phyloP scores from a whole-genome alignment of 2,888 invertebrate genomes.

The Lacanobia wlatinum region DNA sequence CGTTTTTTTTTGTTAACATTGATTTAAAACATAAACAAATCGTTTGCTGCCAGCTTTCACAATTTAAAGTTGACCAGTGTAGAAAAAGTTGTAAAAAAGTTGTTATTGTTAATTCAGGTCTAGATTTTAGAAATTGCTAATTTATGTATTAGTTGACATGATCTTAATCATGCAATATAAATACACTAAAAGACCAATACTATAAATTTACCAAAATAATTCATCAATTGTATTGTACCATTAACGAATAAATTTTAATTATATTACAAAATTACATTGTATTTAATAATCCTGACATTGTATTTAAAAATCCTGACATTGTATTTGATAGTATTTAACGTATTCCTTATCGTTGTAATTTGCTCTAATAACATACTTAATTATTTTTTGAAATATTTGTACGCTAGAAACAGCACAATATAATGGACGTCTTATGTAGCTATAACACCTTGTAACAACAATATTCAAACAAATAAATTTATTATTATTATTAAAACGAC shows the following conservation, averaged over 20 bases:
- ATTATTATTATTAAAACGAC: not conserved
- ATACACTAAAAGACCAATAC: not conserved
- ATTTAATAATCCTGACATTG: no score
- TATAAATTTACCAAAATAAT: not conserved
- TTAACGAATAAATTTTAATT: not conserved
- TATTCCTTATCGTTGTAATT: no score
- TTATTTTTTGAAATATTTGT: no score
- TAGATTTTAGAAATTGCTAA: slow-evolving; percentile 4
- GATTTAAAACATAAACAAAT: not conserved
- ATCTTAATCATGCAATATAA: not conserved
- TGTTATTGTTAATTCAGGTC: not conserved
- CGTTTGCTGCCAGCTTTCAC: not conserved
- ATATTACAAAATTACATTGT: no score
- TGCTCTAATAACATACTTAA: no score
- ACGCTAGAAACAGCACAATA: no score
- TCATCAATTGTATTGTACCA: not conserved
- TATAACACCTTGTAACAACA: no score
- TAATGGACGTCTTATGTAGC: no score
- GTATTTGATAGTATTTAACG: no score
- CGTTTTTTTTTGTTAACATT: not conserved
- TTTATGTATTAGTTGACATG: slow-evolving; percentile 2
- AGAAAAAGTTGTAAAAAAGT: slow-evolving; percentile 2
- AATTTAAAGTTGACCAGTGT: not conserved
- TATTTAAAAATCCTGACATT: no score
- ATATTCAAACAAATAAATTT: no score